phyloP scores from a whole-genome alignment of 2,888 invertebrate species.

The Altica lythri region DNA sequence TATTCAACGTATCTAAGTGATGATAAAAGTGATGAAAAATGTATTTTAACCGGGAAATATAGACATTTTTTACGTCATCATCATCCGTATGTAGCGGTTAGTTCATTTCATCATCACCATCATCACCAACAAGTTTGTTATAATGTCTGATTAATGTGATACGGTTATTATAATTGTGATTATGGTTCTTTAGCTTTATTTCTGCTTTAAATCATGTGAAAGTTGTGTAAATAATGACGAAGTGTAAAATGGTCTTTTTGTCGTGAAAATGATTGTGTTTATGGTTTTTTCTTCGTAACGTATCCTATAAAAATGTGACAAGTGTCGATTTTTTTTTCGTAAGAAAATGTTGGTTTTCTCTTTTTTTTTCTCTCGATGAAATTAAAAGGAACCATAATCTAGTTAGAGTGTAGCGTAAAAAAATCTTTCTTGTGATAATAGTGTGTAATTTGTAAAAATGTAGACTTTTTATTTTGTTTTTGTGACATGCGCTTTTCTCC shows the following conservation, averaged over 20 bases:
- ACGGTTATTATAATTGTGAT: constrained; percentile 43
- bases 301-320: no score
- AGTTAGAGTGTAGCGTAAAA: no score
- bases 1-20: no score
- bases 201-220: constrained; percentile 51
- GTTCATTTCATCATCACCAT: constrained; percentile 63
- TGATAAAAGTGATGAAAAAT: constrained; percentile 54
- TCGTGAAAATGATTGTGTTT: no score
- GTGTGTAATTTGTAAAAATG: constrained; percentile 53
- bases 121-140: constrained; percentile 66
- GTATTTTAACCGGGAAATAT: constrained; percentile 61
- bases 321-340: no score
- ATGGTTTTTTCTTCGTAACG: no score
- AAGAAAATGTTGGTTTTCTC: no score
- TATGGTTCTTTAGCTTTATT: constrained; percentile 44
- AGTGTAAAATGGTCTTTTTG: no score
- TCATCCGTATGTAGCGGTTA: constrained; percentile 65
- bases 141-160: constrained; percentile 63
- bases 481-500: constrained; percentile 50
- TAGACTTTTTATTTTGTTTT: no score
- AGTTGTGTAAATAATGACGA: no score
- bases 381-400: no score
- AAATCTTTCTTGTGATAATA: constrained; percentile 58
- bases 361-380: no score
- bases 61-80: constrained; percentile 64